Percentiles rank a stretch among this genome's conserved stretches.
These are phyloP conservation scores for Marronus borbonicus DNA, from an alignment of 2,888 invertebrate genomes.

Conservation along the genomic window DNA sequence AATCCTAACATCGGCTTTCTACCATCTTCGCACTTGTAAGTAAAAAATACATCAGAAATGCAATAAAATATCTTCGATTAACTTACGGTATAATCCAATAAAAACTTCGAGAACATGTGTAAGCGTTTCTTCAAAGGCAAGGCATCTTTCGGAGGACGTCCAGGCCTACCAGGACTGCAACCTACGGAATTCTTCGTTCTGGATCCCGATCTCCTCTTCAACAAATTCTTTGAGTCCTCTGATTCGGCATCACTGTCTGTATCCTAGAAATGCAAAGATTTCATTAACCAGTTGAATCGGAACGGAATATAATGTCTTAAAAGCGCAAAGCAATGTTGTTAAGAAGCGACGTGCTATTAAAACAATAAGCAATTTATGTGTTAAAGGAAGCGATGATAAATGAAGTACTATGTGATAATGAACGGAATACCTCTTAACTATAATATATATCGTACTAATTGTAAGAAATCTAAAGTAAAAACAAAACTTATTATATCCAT, in stretches of 20 bases:
- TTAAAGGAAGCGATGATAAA: conserved; percentile 32
- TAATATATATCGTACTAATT: conserved; percentile 5
- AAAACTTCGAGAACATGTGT: conserved; percentile 83
- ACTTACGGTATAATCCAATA: conserved; percentile 79
- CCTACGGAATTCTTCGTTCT: conserved; percentile 59
- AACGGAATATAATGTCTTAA: conserved; percentile 20
- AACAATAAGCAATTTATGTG: conserved; percentile 14
- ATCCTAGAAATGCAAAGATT: conserved; percentile 64
- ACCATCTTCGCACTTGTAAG: conserved; percentile 78
- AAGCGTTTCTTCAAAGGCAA: conserved; percentile 85
- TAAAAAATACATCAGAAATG: not conserved
- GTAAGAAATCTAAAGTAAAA: conserved; percentile 32
- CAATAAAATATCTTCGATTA: not conserved
- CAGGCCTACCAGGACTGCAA: conserved; percentile 60
- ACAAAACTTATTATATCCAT: conserved; percentile 18
- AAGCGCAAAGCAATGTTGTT: conserved; percentile 50
- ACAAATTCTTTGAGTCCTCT: conserved; percentile 61
- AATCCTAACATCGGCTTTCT: conserved; percentile 92
- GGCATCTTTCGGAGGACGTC: conserved; percentile 66
- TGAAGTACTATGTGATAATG: conserved; percentile 20
- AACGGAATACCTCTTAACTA: conserved; percentile 33
- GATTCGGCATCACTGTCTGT: conserved; percentile 72
- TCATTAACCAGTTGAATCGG: conserved; percentile 3
- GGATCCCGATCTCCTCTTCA: conserved; percentile 62
- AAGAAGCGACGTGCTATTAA: conserved; percentile 38